Evolutionary conservation across 2,113 vertebrate genomes (phyloP).

Genomic region (Antechinus flavipes): DNA sequence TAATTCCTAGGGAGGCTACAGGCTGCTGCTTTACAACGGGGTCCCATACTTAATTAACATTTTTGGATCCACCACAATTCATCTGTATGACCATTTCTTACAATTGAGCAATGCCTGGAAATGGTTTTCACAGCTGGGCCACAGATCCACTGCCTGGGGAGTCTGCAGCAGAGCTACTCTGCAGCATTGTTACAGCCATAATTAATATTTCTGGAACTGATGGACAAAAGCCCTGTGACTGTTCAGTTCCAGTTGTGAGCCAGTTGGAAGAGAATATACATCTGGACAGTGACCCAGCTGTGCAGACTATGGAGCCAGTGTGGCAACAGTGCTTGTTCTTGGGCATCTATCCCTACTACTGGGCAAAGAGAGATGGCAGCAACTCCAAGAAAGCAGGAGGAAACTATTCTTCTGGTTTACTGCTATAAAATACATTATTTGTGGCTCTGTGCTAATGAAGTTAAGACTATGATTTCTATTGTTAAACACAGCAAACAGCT

Average conservation of each 20-base stretch:
- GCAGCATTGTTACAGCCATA: conserved; percentile 75
- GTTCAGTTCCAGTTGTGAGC: neutral
- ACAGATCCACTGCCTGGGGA: conserved; percentile 79
- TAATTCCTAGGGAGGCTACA: conserved; percentile 72
- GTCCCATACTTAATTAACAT: conserved; percentile 79
- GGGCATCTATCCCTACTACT: neutral
- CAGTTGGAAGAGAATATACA: conserved; percentile 63
- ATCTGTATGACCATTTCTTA: conserved; percentile 82
- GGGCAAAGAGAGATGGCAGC: neutral
- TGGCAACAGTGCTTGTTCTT: neutral
- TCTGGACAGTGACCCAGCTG: neutral
- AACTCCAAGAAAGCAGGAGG: neutral
- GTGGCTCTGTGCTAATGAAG: neutral
- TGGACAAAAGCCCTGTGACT: conserved; percentile 42
- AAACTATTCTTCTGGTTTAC: fast-evolving
- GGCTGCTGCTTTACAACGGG: conserved; percentile 74
- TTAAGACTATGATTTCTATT: fast-evolving
- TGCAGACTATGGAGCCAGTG: neutral
- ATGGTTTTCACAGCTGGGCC: conserved; percentile 85
- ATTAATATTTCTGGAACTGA: conserved; percentile 84
- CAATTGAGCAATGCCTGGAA: conserved; percentile 82
- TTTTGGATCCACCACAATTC: conserved; percentile 82
- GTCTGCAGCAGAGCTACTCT: conserved; percentile 73
- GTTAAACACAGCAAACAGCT: neutral
- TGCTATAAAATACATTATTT: fast-evolving